Conservation (phyloP, 1,140 invertebrate species). For the Drosophila funebris region DNA sequence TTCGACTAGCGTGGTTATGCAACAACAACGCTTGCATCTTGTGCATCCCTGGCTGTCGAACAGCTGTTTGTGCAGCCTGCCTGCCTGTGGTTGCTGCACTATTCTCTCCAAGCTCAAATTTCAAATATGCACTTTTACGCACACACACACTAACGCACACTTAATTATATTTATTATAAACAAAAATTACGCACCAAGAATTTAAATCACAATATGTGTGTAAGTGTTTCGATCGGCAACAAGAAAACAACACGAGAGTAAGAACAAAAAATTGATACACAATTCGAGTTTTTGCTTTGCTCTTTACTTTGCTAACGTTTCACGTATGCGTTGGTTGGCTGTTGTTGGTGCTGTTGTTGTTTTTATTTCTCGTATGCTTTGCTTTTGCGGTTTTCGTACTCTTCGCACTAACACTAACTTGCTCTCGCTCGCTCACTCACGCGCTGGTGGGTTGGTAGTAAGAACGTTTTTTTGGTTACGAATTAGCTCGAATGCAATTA, state of each 20-base stretch:
- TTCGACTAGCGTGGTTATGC: slow-evolving; percentile 33
- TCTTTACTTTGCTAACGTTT: slow-evolving; percentile 51
- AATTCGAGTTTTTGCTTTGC: slow-evolving; percentile 46
- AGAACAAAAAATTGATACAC: slow-evolving; percentile 46
- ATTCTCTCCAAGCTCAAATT: slow-evolving; percentile 39
- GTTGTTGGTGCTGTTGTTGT: slow-evolving; percentile 62
- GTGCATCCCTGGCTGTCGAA: slow-evolving; percentile 41
- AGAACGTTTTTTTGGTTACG: slow-evolving; percentile 73
- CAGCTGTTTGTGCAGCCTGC: slow-evolving; percentile 47
- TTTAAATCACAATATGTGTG: slow-evolving; percentile 38
- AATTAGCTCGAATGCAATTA: slow-evolving; percentile 57
- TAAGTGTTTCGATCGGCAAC: slow-evolving; percentile 20
- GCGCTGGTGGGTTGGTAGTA: slow-evolving; percentile 50
- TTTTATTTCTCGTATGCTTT: slow-evolving; percentile 60
- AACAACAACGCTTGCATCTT: slow-evolving; percentile 33
- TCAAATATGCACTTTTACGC: slow-evolving; percentile 15
- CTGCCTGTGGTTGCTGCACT: slow-evolving; percentile 21
- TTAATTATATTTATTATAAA: slow-evolving; percentile 17
- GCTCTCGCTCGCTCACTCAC: slow-evolving; percentile 61
- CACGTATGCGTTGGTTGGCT: slow-evolving; percentile 29
- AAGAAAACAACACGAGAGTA: slow-evolving; percentile 37
- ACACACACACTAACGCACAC: slow-evolving; percentile 4
- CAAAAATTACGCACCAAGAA: slow-evolving; percentile 45
- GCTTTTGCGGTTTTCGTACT: slow-evolving; percentile 65
- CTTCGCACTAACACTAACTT: slow-evolving; percentile 30